Percentiles rank a stretch among this genome's conserved stretches.
Conservation (phyloP, 2,113 vertebrate genomes). For the Pao palembangensis region DNA sequence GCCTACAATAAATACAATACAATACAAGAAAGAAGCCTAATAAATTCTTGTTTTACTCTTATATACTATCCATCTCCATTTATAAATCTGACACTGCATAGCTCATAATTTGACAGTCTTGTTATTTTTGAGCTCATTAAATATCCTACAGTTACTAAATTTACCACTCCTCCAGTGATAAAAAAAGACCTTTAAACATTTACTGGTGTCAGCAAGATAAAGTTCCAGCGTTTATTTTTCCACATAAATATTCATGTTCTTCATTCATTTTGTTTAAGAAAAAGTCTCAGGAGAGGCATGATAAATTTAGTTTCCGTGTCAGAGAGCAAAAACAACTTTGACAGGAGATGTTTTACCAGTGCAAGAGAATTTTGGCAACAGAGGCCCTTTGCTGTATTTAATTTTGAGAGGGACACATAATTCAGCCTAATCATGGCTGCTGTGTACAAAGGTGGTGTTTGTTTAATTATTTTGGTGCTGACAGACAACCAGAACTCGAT, state of each 20-base stretch:
- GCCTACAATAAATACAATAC: no score
- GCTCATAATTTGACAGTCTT: no score
- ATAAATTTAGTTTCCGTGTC: constrained; percentile 64
- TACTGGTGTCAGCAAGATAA: constrained; percentile 52
- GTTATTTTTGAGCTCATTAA: neutral
- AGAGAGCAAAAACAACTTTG: constrained; percentile 64
- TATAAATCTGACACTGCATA: no score
- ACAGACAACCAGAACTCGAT: constrained; percentile 51
- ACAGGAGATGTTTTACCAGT: constrained; percentile 63
- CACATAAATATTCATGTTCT: constrained; percentile 56
- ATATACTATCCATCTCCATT: no score
- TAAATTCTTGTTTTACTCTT: no score
- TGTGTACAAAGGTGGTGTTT: constrained; percentile 69
- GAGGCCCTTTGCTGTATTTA: constrained; percentile 57
- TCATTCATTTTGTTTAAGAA: constrained; percentile 30
- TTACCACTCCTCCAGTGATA: neutral
- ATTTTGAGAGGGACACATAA: constrained; percentile 57
- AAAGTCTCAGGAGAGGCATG: constrained; percentile 37
- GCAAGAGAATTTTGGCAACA: constrained; percentile 66
- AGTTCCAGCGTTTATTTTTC: constrained; percentile 65
- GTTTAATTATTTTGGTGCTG: constrained; percentile 70
- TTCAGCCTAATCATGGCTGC: constrained; percentile 68
- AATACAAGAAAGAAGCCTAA: no score
- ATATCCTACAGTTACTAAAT: neutral
- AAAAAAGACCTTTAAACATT: constrained; percentile 16